Evolutionary conservation across 2,797 vertebrate genomes (phyloP).

Genomic region (Nasua narica): DNA sequence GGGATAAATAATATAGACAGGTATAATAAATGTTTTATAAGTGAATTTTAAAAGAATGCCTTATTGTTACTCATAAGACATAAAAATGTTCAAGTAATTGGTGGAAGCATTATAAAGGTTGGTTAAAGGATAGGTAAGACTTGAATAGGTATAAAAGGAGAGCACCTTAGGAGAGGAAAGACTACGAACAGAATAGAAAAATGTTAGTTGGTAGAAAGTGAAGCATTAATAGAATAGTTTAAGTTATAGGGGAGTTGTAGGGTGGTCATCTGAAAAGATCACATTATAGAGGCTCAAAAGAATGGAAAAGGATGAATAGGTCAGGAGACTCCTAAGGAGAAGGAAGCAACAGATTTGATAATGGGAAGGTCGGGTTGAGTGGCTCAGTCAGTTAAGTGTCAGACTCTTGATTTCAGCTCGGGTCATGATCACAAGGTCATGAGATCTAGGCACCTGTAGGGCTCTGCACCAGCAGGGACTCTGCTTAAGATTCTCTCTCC

Average conservation of each 20-base stretch:
- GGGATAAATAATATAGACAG: not conserved
- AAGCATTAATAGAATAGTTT: not conserved
- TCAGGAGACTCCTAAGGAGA: not conserved
- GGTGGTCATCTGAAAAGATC: not conserved
- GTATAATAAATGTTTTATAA: not conserved
- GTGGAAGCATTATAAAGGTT: not conserved
- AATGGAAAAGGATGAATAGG: not conserved
- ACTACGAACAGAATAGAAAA: not conserved
- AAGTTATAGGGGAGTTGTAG: not conserved
- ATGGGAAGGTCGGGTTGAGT: too few relatives aligned
- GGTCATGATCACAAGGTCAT: too few relatives aligned
- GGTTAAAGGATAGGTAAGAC: not conserved
- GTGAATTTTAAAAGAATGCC: not conserved
- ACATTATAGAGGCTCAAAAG: not conserved
- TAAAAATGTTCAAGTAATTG: not conserved
- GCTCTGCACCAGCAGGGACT: too few relatives aligned
- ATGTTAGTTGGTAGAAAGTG: not conserved
- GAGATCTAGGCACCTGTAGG: too few relatives aligned
- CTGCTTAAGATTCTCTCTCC: too few relatives aligned
- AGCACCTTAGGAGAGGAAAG: not conserved
- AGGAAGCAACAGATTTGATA: not conserved
- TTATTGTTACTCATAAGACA: not conserved
- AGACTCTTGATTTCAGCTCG: too few relatives aligned
- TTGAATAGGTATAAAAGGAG: not conserved
- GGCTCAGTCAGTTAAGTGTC: too few relatives aligned